Conservation (phyloP, 2,888 invertebrate genomes). For the Rhyacophila evoluta region DNA sequence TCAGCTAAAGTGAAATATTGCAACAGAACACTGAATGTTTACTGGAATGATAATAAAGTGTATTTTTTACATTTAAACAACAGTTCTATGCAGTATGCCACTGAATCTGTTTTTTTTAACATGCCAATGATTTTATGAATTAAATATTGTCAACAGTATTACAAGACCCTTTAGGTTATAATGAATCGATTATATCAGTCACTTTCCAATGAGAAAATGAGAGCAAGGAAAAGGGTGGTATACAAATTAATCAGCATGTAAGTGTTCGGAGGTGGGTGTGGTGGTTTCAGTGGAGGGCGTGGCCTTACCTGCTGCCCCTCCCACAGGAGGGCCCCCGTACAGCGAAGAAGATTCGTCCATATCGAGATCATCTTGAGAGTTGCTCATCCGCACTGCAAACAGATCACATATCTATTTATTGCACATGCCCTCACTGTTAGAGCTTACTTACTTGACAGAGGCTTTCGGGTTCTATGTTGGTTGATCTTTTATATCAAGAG, state of each 20-base stretch:
- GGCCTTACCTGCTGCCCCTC: constrained; percentile 70
- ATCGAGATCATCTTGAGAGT: constrained; percentile 88
- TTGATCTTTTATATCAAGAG: too few relatives aligned
- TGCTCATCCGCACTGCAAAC: constrained; percentile 79
- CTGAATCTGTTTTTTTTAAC: too few relatives aligned
- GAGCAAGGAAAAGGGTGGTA: neutral
- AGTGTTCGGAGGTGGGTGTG: constrained; percentile 34
- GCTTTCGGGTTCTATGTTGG: too few relatives aligned
- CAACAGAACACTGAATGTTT: too few relatives aligned
- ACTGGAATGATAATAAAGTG: too few relatives aligned
- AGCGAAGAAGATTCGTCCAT: constrained; percentile 78
- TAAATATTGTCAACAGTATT: too few relatives aligned
- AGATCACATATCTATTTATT: constrained; percentile 9
- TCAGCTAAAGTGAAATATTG: too few relatives aligned
- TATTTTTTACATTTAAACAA: too few relatives aligned
- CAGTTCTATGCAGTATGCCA: too few relatives aligned
- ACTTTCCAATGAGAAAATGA: neutral
- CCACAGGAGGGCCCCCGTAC: constrained; percentile 71
- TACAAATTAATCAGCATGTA: constrained; percentile 32
- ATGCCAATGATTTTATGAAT: too few relatives aligned
- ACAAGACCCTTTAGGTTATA: too few relatives aligned
- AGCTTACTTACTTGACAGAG: too few relatives aligned
- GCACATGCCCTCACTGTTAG: neutral
- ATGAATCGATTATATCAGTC: neutral
- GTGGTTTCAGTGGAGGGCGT: constrained; percentile 57